Percentiles rank a stretch among this genome's conserved stretches.
phyloP scores from a whole-genome alignment of 2,113 vertebrate species.

The Nestor notabilis region DNA sequence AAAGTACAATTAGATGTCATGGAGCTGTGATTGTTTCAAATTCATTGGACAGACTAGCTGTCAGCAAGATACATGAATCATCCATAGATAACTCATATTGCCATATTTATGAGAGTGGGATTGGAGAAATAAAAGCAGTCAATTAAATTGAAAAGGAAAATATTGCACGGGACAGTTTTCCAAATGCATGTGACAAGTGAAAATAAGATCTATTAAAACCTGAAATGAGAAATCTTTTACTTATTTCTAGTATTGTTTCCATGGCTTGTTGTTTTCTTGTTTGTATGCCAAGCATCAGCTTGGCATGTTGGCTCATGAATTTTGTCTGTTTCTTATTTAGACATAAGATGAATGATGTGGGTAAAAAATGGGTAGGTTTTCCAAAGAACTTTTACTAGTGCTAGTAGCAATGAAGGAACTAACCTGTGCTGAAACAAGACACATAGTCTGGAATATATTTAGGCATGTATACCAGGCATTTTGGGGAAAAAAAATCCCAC shows the following conservation, averaged over 20 bases:
- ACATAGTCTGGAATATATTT: not conserved
- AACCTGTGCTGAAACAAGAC: not conserved
- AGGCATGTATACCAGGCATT: not conserved
- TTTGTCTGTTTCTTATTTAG: not conserved
- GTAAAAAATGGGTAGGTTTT: not conserved
- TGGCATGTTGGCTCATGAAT: not conserved
- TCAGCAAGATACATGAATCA: slow-evolving; percentile 5
- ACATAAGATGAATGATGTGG: not conserved
- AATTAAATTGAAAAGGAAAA: not conserved
- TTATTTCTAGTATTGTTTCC: not conserved
- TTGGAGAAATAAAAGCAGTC: not conserved
- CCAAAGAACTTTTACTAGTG: not conserved
- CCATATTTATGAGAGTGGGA: not conserved
- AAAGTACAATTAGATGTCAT: not conserved
- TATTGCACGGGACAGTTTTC: not conserved
- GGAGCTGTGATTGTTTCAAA: not conserved
- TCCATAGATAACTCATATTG: not conserved
- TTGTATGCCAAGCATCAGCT: not conserved
- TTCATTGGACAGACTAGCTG: not conserved
- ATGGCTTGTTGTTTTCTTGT: not conserved
- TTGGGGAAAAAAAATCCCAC: not conserved
- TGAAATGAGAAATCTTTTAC: not conserved
- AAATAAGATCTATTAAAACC: not conserved
- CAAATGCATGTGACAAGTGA: not conserved
- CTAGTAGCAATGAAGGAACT: not conserved